phyloP scores from a whole-genome alignment of 2,888 invertebrate genomes.

The Podabrus alpinus region DNA sequence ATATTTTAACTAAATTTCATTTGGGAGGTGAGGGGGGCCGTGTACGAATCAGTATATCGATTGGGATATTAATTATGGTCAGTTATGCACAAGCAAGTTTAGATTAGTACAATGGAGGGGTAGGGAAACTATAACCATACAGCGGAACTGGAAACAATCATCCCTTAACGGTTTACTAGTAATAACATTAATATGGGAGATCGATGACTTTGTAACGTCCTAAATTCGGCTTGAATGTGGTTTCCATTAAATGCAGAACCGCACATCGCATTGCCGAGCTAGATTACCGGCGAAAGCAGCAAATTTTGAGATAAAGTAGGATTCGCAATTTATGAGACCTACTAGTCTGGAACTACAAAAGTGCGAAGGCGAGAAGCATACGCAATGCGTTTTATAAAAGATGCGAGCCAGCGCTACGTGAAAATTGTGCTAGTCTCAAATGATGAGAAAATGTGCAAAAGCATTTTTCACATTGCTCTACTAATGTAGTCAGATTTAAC shows the following conservation, averaged over 20 bases:
- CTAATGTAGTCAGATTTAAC: background rate
- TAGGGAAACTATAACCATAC: slow-evolving; percentile 9
- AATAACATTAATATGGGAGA: slow-evolving; percentile 25
- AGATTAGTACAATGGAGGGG: background rate
- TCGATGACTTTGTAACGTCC: slow-evolving; percentile 25
- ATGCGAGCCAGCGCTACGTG: slow-evolving; percentile 22
- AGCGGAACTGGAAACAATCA: slow-evolving; percentile 12
- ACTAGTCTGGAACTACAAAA: slow-evolving; percentile 30
- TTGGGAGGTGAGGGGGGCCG: background rate
- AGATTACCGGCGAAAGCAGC: slow-evolving; percentile 33
- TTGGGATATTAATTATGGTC: slow-evolving; percentile 5
- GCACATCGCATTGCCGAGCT: slow-evolving; percentile 22
- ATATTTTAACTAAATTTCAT: background rate
- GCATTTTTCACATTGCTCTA: background rate
- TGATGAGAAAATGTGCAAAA: slow-evolving; percentile 8
- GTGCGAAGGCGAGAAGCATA: slow-evolving; percentile 30
- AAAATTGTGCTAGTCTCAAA: slow-evolving; percentile 9
- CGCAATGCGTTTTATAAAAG: slow-evolving; percentile 24
- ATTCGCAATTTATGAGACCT: slow-evolving; percentile 32
- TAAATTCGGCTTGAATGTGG: slow-evolving; percentile 32
- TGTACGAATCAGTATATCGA: background rate
- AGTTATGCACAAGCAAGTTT: background rate
- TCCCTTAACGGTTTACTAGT: slow-evolving; percentile 10
- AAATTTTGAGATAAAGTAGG: slow-evolving; percentile 35
- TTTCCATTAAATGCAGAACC: slow-evolving; percentile 28